Percentiles rank a stretch among this genome's conserved stretches.
These are phyloP conservation scores for Brachyistius frenatus DNA, from an alignment of 2,113 vertebrate genomes.

Conservation along the genomic window DNA sequence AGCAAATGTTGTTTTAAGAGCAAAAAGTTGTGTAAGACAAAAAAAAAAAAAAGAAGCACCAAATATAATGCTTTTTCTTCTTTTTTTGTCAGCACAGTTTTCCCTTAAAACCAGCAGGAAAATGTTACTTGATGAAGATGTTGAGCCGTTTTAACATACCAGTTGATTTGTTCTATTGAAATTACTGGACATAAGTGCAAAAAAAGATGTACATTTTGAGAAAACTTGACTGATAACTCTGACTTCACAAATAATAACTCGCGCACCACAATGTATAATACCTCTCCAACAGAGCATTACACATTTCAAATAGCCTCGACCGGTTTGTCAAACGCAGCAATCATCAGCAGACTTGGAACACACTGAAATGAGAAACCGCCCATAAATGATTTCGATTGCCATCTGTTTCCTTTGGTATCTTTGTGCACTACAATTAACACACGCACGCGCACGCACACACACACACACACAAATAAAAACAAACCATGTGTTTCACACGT, in stretches of 20 bases:
- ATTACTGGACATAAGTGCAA: slow-evolving; percentile 70
- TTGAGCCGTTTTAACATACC: slow-evolving; percentile 1
- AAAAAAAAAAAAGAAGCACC: not conserved
- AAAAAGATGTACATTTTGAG: not conserved
- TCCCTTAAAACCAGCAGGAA: slow-evolving; percentile 26
- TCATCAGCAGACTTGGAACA: slow-evolving; percentile 35
- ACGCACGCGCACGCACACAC: not conserved
- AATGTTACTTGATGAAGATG: slow-evolving; percentile 7
- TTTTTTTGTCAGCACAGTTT: not conserved
- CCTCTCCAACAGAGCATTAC: slow-evolving; percentile 17
- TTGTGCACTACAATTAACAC: slow-evolving; percentile 53
- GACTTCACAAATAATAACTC: slow-evolving; percentile 33
- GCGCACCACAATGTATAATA: slow-evolving; percentile 32
- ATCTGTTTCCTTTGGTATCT: slow-evolving; percentile 80
- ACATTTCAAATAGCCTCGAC: slow-evolving; percentile 25
- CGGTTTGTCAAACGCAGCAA: slow-evolving; percentile 38
- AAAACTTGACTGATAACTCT: slow-evolving; percentile 19
- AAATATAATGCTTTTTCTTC: not conserved
- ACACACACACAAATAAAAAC: slow-evolving; percentile 32
- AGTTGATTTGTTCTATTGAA: slow-evolving; percentile 56
- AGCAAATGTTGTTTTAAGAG: not conserved
- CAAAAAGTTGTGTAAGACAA: not conserved
- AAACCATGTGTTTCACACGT: slow-evolving; percentile 57
- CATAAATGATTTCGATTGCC: slow-evolving; percentile 53
- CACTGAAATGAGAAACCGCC: slow-evolving; percentile 28